These are phyloP conservation scores for Tortrix viridana DNA, from an alignment of 2,888 invertebrate species.

Conservation along the genomic window DNA sequence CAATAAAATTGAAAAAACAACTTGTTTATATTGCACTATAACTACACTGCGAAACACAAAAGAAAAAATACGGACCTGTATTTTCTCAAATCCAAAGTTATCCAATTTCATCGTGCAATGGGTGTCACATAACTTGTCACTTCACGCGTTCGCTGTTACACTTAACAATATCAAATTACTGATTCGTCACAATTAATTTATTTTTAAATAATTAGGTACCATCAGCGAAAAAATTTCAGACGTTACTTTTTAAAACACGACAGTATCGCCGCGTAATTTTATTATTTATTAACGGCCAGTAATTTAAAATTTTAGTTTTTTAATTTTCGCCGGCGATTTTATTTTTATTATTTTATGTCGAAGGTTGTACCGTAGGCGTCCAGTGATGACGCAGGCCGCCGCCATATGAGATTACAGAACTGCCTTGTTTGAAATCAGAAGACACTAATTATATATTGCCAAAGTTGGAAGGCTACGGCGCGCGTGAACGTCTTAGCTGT, in stretches of 20 bases:
- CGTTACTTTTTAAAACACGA: slow-evolving; percentile 9
- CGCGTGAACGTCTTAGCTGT: slow-evolving; percentile 54
- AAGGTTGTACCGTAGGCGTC: slow-evolving; percentile 66
- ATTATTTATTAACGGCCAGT: slow-evolving; percentile 17
- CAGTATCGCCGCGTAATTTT: neutral
- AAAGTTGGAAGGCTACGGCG: slow-evolving; percentile 58
- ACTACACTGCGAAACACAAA: neutral
- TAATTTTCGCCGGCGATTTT: neutral
- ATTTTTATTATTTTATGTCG: slow-evolving; percentile 45
- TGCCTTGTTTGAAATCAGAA: slow-evolving; percentile 61
- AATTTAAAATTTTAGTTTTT: slow-evolving; percentile 10
- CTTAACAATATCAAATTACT: slow-evolving; percentile 25
- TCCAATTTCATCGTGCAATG: slow-evolving; percentile 73
- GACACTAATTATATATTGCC: slow-evolving; percentile 51
- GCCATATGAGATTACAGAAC: slow-evolving; percentile 66
- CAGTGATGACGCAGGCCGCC: slow-evolving; percentile 67
- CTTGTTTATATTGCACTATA: too few species aligned
- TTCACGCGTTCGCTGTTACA: slow-evolving; percentile 31
- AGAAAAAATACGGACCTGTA: slow-evolving; percentile 62
- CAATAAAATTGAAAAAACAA: too few species aligned
- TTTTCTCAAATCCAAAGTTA: slow-evolving; percentile 78
- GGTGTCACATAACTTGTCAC: slow-evolving; percentile 32
- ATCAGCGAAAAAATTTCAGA: slow-evolving; percentile 7
- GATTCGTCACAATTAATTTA: slow-evolving; percentile 10
- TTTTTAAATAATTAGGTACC: slow-evolving; percentile 8